phyloP scores from a whole-genome alignment of 2,113 vertebrate species.

The Morone chrysops region DNA sequence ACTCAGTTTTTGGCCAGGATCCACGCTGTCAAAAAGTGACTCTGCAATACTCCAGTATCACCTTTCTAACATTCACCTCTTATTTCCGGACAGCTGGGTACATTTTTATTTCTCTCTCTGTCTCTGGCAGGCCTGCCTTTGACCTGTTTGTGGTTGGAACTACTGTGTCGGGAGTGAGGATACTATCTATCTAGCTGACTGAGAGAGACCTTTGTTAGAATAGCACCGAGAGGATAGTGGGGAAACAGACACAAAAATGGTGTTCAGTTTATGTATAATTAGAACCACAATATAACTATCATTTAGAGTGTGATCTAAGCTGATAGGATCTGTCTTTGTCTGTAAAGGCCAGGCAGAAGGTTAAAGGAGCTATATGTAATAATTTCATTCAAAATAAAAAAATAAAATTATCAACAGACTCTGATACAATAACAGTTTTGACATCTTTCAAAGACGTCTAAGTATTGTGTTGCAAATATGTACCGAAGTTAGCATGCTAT shows the following conservation, averaged over 20 bases:
- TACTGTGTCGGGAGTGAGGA: background rate
- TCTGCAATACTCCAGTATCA: constrained; percentile 18
- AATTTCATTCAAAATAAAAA: too few species aligned
- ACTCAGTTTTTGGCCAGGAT: constrained; percentile 43
- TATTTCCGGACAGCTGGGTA: constrained; percentile 12
- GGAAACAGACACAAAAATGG: background rate
- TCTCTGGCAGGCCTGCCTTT: constrained; percentile 16
- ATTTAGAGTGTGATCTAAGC: background rate
- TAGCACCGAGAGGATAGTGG: background rate
- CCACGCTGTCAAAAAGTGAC: constrained; percentile 18
- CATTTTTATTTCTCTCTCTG: constrained; percentile 13
- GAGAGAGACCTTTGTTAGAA: background rate
- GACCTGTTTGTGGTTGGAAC: background rate
- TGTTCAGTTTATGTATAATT: background rate
- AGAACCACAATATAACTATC: background rate
- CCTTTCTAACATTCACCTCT: constrained; percentile 35
- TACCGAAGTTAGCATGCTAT: too few species aligned
- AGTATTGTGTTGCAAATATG: too few species aligned
- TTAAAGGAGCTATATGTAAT: too few species aligned
- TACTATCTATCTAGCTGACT: background rate
- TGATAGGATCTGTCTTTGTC: background rate
- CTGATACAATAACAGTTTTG: too few species aligned
- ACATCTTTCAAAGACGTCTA: too few species aligned
- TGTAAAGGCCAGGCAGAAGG: too few species aligned
- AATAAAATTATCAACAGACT: too few species aligned